A percentile compares a stretch with the other conserved stretches of the same genome.
phyloP scores from a whole-genome alignment of 30 jellyfish, hydroid and myxozoan species.

The Rhopilema esculentum region DNA sequence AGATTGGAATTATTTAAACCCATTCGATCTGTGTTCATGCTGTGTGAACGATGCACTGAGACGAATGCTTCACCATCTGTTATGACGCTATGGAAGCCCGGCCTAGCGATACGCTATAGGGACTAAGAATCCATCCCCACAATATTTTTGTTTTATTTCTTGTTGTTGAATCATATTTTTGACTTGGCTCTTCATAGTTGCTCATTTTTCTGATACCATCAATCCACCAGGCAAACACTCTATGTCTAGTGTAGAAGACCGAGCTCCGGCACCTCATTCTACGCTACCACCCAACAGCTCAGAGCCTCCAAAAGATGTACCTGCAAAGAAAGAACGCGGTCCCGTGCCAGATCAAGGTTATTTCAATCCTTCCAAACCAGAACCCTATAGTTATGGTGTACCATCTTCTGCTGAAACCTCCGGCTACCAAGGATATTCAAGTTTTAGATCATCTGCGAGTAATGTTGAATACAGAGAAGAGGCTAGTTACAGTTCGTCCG shows the following conservation, averaged over 20 bases:
- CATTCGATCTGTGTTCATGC: no score
- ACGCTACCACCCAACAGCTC: neutral
- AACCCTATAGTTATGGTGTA: neutral
- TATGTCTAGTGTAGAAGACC: neutral
- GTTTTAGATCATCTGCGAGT: conserved; percentile 6
- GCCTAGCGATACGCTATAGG: no score
- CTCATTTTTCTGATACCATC: neutral
- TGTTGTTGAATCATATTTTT: no score
- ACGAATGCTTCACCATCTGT: no score
- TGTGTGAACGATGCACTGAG: no score
- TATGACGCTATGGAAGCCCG: no score
- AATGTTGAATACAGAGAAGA: conserved; percentile 1
- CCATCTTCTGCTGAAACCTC: conserved; percentile 27
- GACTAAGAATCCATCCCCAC: no score
- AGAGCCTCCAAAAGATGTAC: neutral
- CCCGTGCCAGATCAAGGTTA: neutral
- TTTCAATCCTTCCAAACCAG: conserved; percentile 1
- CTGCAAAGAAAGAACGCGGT: neutral
- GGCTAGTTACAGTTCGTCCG: conserved; percentile 9
- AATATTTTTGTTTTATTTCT: no score
- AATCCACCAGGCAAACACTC: neutral
- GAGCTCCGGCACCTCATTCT: neutral
- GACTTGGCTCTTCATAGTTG: no score
- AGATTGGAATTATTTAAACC: no score
- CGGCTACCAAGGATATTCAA: conserved; percentile 17